Evolutionary conservation across 2,797 vertebrate genomes (phyloP), one percentile per base, ranked within the genome.

Genomic region (Ciconia nigra): DNA sequence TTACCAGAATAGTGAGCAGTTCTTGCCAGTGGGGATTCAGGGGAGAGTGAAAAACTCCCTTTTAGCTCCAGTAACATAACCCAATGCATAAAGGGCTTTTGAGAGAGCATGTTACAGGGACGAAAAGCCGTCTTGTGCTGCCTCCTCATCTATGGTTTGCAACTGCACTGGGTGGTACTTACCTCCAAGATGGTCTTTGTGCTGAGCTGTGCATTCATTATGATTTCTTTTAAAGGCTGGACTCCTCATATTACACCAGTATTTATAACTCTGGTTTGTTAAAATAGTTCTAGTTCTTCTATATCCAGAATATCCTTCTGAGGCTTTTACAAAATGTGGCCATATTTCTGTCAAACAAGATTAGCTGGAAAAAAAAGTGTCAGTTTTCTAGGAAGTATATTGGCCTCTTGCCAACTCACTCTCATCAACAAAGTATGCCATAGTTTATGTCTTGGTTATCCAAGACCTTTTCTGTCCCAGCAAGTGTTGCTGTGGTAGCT

Each of bases 121-220:
- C 13, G 4, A 47, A 73, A 54, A 87, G 3, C 13, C 4, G 71
- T 89, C 11, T 11, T 35, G 29, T 57, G n/a, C 31, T 86, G 25
- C 4, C 12, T 5, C 4, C 4, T 79, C 14, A 22, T 3, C 39
- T 67, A 5, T 28, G 15, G 9, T 46, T 90, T 80, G 25, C n/a
- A 55, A 22, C 31, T 85, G 15, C 3, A 0, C 18, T 58, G 33
- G 5, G 31, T 80, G 24, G 7, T 46, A 33, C 9, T 65, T 61
- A 44, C 0, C 1, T 44, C 26, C 1, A 3, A 62, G 46, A 29
- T 1, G 2, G 6, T 22, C 22, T 72, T 80, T 71, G 44, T 1
- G 2, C 15, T 24, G 21, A 82, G 5, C 11, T 76, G 13, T 67
- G 29, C 12, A 25, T 57, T 71, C n/a, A 3, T 70, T 65, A n/a